These are phyloP conservation scores for Eubucco bourcierii DNA, from an alignment of 2,113 vertebrate genomes.

Conservation along the genomic window DNA sequence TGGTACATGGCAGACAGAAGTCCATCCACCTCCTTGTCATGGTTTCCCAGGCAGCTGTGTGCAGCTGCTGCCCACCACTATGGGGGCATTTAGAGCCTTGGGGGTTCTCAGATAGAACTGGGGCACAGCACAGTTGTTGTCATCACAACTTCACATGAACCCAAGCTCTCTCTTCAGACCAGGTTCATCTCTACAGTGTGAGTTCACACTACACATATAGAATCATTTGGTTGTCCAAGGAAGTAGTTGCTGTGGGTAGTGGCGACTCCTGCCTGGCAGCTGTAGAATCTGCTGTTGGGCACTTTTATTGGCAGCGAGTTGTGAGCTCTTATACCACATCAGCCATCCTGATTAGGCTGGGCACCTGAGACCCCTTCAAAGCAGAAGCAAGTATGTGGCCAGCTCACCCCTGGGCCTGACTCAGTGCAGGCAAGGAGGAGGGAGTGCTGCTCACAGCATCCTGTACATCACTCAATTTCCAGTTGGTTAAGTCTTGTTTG, in stretches of 20 bases:
- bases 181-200: no score
- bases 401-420: not conserved
- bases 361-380: not conserved
- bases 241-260: rapidly evolving
- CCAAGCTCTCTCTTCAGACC: no score
- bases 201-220: not conserved
- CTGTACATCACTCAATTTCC: not conserved
- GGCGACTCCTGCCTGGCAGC: no score
- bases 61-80: not conserved
- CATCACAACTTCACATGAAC: not conserved
- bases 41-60: not conserved
- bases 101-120: rapidly evolving
- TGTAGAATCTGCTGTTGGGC: rapidly evolving
- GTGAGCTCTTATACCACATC: rapidly evolving
- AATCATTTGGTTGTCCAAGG: not conserved
- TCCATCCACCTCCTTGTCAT: no score
- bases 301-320: not conserved
- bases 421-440: no score
- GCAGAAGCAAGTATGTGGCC: not conserved
- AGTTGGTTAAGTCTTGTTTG: not conserved
- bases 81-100: rapidly evolving
- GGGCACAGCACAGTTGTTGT: no score
- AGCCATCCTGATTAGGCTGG: not conserved
- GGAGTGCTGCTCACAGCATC: not conserved
- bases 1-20: not conserved